Evolutionary conservation across 2,113 vertebrate species (phyloP).

Genomic region (Brachyhypopomus occidentalis): DNA sequence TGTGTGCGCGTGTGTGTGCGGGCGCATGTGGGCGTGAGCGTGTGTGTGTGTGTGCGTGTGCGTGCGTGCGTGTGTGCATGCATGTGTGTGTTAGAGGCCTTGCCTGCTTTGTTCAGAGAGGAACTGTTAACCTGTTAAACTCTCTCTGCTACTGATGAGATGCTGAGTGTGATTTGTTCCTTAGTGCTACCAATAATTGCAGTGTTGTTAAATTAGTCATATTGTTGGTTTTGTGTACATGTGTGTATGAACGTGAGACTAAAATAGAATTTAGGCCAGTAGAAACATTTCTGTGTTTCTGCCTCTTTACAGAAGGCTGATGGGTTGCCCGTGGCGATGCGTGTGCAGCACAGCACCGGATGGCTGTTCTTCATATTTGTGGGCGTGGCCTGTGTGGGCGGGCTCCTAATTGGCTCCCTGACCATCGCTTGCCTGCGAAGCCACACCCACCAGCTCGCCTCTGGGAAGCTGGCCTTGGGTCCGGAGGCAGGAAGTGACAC

Average conservation of each 20-base stretch:
- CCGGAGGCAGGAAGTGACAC: slow-evolving; percentile 86
- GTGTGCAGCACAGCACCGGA: slow-evolving; percentile 71
- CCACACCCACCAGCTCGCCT: slow-evolving; percentile 84
- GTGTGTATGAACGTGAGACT: too few relatives aligned
- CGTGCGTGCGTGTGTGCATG: too few relatives aligned
- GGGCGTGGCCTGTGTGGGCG: slow-evolving; percentile 81
- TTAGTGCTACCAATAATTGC: slow-evolving; percentile 20
- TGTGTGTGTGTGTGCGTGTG: too few relatives aligned
- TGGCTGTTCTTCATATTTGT: slow-evolving; percentile 87
- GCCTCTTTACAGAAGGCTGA: slow-evolving; percentile 68
- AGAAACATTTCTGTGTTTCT: background rate
- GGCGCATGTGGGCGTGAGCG: too few relatives aligned
- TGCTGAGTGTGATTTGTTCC: background rate
- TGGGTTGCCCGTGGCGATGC: slow-evolving; percentile 71
- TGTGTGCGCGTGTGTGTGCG: too few relatives aligned
- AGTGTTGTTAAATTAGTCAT: background rate
- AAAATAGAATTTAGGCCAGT: too few relatives aligned
- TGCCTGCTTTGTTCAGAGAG: slow-evolving; percentile 31
- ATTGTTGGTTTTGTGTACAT: background rate
- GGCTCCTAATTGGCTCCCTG: slow-evolving; percentile 80
- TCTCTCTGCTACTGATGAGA: slow-evolving; percentile 17
- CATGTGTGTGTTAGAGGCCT: background rate
- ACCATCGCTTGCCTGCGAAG: slow-evolving; percentile 85
- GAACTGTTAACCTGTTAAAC: background rate
- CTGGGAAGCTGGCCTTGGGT: slow-evolving; percentile 87